These are phyloP conservation scores for Saguinus imperator DNA, from an alignment of 2,113 vertebrate species.

Conservation along the genomic window DNA sequence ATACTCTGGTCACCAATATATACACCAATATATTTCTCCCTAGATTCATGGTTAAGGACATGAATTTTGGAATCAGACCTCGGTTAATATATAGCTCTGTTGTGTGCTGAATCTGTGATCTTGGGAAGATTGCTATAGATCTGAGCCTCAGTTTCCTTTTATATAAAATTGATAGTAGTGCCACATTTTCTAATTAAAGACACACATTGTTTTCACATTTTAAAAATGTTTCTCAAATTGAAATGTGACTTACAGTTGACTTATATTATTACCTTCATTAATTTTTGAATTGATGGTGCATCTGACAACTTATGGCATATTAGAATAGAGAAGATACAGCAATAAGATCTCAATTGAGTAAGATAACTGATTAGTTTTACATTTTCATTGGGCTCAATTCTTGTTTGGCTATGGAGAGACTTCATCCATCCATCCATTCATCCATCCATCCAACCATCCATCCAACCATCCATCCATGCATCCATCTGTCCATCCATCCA, in stretches of 20 bases:
- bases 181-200: not conserved
- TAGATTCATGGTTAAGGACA: not conserved
- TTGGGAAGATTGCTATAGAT: not conserved
- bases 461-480: not conserved
- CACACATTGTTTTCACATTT: not conserved
- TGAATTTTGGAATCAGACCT: not conserved
- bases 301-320: not conserved
- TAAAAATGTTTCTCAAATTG: conserved; percentile 12
- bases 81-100: not conserved
- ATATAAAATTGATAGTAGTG: not conserved
- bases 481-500: not conserved
- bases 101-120: not conserved
- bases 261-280: not conserved
- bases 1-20: not conserved
- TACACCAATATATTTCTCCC: not conserved
- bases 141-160: not conserved
- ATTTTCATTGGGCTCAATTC: not conserved
- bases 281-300: not conserved
- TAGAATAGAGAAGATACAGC: not conserved
- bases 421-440: not conserved
- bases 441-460: not conserved
- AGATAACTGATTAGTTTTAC: not conserved
- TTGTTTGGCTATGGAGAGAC: not conserved
- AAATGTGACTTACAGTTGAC: not conserved
- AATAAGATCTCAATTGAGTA: not conserved